phyloP scores from a whole-genome alignment of 2,888 invertebrate genomes.

The Philaethria dido region DNA sequence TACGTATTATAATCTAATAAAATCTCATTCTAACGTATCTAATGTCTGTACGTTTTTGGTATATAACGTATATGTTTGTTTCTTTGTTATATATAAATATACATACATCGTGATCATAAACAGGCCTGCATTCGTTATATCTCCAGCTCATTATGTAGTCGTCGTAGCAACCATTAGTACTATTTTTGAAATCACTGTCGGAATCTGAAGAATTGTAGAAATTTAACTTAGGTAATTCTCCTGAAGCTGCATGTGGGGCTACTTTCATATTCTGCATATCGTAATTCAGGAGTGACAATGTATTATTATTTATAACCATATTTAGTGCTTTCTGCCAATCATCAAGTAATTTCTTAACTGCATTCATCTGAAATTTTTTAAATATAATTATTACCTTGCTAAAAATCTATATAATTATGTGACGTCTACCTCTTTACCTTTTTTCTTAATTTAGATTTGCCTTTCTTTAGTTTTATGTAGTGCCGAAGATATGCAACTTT shows the following conservation, averaged over 20 bases:
- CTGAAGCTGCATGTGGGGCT: conserved; percentile 71
- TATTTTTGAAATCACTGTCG: conserved; percentile 61
- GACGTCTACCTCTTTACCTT: conserved; percentile 54
- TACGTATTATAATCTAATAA: no score
- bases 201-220: conserved; percentile 60
- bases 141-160: conserved; percentile 62
- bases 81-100: conserved; percentile 28
- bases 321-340: conserved; percentile 73
- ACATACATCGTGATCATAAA: conserved; percentile 38
- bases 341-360: conserved; percentile 66
- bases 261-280: conserved; percentile 59
- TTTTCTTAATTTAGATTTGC: conserved; percentile 67
- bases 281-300: conserved; percentile 55
- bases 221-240: conserved; percentile 64
- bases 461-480: conserved; percentile 71
- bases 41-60: no score
- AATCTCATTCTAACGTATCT: no score
- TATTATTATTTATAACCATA: conserved; percentile 65
- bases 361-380: conserved; percentile 12
- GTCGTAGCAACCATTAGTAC: conserved; percentile 56
- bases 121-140: conserved; percentile 51
- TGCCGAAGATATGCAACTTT: conserved; percentile 73
- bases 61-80: background rate
- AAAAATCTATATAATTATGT: background rate
- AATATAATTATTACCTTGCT: background rate